A percentile compares a stretch with the other conserved stretches of the same genome.
These are phyloP conservation scores for Zosterops lateralis DNA, from an alignment of 2,113 vertebrate genomes.

Conservation along the genomic window DNA sequence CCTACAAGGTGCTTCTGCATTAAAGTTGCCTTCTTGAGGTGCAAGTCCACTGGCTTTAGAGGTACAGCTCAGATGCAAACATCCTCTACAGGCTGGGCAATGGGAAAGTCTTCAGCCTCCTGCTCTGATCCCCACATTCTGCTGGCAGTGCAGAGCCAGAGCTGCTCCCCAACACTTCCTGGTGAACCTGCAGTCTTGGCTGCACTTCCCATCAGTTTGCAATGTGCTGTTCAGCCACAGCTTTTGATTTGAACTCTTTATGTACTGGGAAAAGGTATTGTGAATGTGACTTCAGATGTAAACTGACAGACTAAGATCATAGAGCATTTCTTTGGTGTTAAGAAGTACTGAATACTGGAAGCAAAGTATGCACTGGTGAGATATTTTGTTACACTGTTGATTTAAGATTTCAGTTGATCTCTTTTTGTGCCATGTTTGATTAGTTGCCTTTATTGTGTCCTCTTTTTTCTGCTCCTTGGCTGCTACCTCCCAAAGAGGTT, in stretches of 20 bases:
- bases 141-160: not conserved
- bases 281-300: not conserved
- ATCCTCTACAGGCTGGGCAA: not conserved
- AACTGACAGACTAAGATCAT: not conserved
- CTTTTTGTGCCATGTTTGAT: not conserved
- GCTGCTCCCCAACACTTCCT: not conserved
- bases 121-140: not conserved
- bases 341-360: not conserved
- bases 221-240: not conserved
- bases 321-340: not conserved
- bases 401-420: not conserved
- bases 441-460: not conserved
- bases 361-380: not conserved
- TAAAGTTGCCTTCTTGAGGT: not conserved
- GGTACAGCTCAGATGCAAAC: not conserved
- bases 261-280: not conserved
- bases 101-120: not conserved
- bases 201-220: not conserved
- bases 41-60: not conserved
- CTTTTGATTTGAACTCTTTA: not conserved
- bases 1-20: not conserved
- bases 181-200: not conserved
- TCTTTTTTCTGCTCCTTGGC: not conserved
- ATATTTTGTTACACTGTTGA: not conserved
- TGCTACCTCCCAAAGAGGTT: not conserved